Conservation (phyloP, 2,797 vertebrate species). For the Tolypeutes matacus region DNA sequence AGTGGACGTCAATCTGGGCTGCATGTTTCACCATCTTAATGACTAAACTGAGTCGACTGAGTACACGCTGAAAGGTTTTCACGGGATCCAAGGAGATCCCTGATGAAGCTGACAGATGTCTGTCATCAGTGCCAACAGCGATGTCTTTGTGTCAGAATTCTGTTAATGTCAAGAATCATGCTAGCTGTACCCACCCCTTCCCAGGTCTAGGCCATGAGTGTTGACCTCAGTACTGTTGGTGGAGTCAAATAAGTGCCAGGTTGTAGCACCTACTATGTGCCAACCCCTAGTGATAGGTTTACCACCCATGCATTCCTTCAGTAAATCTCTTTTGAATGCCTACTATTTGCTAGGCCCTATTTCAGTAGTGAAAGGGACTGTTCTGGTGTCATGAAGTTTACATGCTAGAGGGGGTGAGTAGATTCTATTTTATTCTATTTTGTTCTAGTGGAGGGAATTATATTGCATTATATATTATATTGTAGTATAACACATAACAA, state of each 20-base stretch:
- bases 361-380: accelerated
- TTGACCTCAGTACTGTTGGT: neutral
- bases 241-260: neutral
- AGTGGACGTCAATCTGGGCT: neutral
- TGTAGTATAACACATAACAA: neutral
- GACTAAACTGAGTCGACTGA: neutral
- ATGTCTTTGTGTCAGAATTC: neutral
- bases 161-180: neutral
- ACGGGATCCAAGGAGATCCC: neutral
- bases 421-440: neutral
- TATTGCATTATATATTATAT: neutral
- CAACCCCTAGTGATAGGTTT: neutral
- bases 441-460: neutral
- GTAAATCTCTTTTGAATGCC: accelerated
- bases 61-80: neutral
- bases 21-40: accelerated
- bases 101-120: neutral
- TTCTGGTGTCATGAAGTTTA: accelerated
- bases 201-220: neutral
- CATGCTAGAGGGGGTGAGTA: neutral
- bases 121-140: neutral
- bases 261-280: neutral
- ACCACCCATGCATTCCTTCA: accelerated
- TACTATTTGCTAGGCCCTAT: neutral
- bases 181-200: accelerated